Conservation (phyloP, 2,888 invertebrate genomes). For the Alentia gelatinosa region DNA sequence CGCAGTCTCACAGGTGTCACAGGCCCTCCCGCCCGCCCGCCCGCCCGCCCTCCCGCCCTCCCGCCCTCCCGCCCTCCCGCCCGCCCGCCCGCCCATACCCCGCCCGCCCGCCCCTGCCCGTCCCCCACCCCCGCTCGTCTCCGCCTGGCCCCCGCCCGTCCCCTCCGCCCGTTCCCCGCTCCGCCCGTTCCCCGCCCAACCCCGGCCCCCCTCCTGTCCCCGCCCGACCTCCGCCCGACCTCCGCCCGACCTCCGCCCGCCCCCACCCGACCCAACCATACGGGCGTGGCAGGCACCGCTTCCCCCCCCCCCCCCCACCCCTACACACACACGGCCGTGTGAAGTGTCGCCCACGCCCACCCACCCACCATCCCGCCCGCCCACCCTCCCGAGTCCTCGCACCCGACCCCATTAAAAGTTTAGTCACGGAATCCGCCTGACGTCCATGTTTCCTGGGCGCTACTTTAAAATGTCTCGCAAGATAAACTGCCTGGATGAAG, state of each 20-base stretch:
- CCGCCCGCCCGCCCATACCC: not conserved
- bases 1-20: not conserved
- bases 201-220: not conserved
- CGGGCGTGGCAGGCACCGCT: not conserved
- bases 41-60: not conserved
- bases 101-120: not conserved
- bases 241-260: too few species aligned
- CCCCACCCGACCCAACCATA: too few species aligned
- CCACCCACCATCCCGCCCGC: too few species aligned
- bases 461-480: not conserved
- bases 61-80: not conserved
- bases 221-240: too few species aligned
- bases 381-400: not conserved
- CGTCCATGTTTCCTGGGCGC: not conserved
- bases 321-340: not conserved
- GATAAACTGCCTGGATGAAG: too few species aligned
- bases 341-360: too few species aligned
- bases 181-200: not conserved
- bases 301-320: not conserved
- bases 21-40: not conserved
- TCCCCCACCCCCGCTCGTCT: not conserved
- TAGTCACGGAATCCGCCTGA: not conserved
- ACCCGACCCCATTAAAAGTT: not conserved
- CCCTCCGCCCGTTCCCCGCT: too few species aligned
- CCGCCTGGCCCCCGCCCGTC: not conserved